Base-by-base conservation (phyloP, 2,113 vertebrate species). In the Corythaixoides concolor region DNA sequence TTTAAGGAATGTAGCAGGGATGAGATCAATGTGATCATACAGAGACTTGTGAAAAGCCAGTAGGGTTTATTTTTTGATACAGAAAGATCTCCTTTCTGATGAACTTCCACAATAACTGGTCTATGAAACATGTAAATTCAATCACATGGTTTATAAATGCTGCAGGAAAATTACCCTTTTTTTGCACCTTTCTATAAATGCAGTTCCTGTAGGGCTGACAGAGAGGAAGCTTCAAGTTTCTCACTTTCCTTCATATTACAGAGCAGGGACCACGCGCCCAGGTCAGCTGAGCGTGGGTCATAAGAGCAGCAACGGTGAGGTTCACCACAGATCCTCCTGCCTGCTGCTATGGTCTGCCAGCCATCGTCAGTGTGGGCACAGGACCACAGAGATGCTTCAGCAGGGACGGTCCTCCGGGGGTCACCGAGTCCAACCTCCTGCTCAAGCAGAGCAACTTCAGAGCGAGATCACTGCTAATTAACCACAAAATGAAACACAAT, bases 221-320 rank as follows among this genome's bases (percentile, higher is more conserved):
- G 62, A 79, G 84, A 94, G 87, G 91, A 95, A 93, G 70, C 37
- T 73, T 80, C 77, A 85, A 55, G 63, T 96, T 94, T 95, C 75
- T 83, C 87, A 83, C 77, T 97, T 97, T 97, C 37, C 50, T 85
- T 85, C 8, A 2, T 92, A 50, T 69, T 50, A 55, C 33, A 32
- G 33, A 30, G 22, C 26, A 24, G 14, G 53, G 49, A 62, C 70
- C 66, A 83, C 1, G 4, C 3, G 12, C 68, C 1, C 0, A 0
- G 58, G 80, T 89, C 93, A 96, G 84, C 81, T 96, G 91, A 93
- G 59, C 0, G 1, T 70, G 45, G 90, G 73, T 95, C 92, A 96
- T 80, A 92, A 66, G 62, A 69, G 52, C 52, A 82, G 81, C 2
- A 5, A 37, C n/a, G 43, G 19, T 37, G 80, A 92, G 80, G 83